Evolutionary conservation across 2,797 vertebrate genomes (phyloP).

Genomic region (Ciconia nigra): DNA sequence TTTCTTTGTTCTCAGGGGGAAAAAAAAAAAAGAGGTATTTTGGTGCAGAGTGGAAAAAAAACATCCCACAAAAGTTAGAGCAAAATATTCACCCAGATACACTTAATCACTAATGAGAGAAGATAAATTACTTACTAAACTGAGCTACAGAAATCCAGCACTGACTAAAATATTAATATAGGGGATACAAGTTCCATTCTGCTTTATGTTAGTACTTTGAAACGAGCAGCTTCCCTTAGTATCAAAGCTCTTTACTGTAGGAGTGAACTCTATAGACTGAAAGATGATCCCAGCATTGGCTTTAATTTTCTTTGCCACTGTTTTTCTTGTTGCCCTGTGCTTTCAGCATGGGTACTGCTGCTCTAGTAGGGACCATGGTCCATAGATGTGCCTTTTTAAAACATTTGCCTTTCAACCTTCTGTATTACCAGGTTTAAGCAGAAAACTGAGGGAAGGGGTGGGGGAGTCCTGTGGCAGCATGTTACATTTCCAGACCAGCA

Average conservation of each 20-base stretch:
- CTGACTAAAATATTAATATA: not conserved
- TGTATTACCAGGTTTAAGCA: not conserved
- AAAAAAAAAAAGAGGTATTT: not conserved
- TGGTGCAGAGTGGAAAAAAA: not conserved
- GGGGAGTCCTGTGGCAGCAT: accelerated
- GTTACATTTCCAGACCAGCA: not conserved
- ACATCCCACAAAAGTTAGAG: not conserved
- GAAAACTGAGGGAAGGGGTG: not conserved
- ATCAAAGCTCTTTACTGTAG: not conserved
- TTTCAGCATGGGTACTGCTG: not conserved
- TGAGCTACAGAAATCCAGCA: not conserved
- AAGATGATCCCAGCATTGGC: not conserved
- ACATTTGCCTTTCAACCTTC: not conserved
- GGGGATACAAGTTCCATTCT: not conserved
- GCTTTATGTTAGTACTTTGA: not conserved
- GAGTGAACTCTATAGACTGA: not conserved
- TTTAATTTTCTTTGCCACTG: not conserved
- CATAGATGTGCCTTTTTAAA: not conserved
- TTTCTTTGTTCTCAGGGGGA: not conserved
- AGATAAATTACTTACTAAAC: not conserved
- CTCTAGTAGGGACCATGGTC: not conserved
- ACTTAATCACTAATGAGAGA: conserved; percentile 24
- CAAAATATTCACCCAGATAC: not conserved
- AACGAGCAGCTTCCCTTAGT: not conserved
- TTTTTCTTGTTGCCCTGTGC: not conserved